phyloP scores from a whole-genome alignment of 1,140 invertebrate species.

The Drosophila funebris region DNA sequence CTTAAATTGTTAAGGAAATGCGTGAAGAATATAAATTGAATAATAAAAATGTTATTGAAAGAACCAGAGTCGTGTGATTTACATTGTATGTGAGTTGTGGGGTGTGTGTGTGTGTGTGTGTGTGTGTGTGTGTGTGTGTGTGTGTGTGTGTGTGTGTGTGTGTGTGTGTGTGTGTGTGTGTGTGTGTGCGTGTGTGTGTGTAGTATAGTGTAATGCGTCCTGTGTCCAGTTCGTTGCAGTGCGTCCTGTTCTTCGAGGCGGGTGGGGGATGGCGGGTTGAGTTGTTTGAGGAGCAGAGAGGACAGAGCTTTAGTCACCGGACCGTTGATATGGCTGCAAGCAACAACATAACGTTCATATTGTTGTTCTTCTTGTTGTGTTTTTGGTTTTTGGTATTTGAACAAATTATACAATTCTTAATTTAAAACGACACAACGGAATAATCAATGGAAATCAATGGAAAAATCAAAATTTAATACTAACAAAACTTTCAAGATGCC shows the following conservation, averaged over 20 bases:
- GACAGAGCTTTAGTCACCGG: conserved; percentile 83
- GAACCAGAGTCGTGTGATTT: conserved; percentile 54
- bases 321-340: conserved; percentile 84
- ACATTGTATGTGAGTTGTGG: conserved; percentile 52
- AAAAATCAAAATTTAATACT: not conserved
- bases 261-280: conserved; percentile 38
- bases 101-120: conserved; percentile 36
- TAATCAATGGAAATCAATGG: conserved; percentile 58
- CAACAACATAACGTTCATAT: conserved; percentile 65
- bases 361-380: conserved; percentile 14
- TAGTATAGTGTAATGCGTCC: conserved; percentile 20
- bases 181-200: conserved; percentile 29
- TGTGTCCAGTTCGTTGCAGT: conserved; percentile 41
- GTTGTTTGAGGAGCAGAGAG: conserved; percentile 50
- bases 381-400: conserved; percentile 13
- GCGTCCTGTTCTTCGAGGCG: conserved; percentile 43
- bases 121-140: conserved; percentile 27
- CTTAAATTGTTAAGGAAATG: conserved; percentile 18
- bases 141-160: conserved; percentile 25
- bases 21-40: conserved; percentile 64
- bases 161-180: conserved; percentile 30
- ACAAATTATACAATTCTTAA: conserved; percentile 11
- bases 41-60: conserved; percentile 59
- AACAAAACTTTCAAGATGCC: no score
- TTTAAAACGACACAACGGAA: conserved; percentile 13